phyloP scores from a whole-genome alignment of 1,140 invertebrate species.

The Drosophila teissieri region DNA sequence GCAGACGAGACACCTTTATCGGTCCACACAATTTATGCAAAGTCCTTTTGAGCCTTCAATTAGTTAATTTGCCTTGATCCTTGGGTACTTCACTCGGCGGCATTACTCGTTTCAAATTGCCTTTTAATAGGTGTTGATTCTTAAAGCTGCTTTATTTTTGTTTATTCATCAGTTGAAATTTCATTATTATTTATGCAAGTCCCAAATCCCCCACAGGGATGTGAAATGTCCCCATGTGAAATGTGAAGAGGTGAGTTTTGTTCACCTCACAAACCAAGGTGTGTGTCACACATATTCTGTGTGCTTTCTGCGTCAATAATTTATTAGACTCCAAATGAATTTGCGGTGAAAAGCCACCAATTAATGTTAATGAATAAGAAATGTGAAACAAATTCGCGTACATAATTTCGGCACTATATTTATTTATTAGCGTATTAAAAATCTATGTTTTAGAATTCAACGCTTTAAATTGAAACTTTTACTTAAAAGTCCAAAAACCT shows the following conservation, averaged over 20 bases:
- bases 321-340: background rate
- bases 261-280: background rate
- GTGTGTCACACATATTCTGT: slow-evolving; percentile 7
- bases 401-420: background rate
- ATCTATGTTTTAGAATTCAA: no score
- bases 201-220: background rate
- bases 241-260: background rate
- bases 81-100: slow-evolving; percentile 2
- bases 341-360: background rate
- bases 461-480: no score
- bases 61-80: slow-evolving; percentile 59
- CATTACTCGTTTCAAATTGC: slow-evolving; percentile 49
- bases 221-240: slow-evolving; percentile 9
- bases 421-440: no score
- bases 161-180: slow-evolving; percentile 28
- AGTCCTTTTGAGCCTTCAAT: slow-evolving; percentile 62
- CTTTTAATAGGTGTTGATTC: slow-evolving; percentile 32
- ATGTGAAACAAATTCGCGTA: background rate
- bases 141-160: slow-evolving; percentile 35
- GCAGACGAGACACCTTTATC: slow-evolving; percentile 20
- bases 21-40: slow-evolving; percentile 54
- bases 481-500: no score
- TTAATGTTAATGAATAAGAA: slow-evolving; percentile 11
- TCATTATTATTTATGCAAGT: slow-evolving; percentile 63
- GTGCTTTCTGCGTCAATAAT: background rate